Conservation (phyloP, 2,797 vertebrate species). For the Chloroceryle inda region DNA sequence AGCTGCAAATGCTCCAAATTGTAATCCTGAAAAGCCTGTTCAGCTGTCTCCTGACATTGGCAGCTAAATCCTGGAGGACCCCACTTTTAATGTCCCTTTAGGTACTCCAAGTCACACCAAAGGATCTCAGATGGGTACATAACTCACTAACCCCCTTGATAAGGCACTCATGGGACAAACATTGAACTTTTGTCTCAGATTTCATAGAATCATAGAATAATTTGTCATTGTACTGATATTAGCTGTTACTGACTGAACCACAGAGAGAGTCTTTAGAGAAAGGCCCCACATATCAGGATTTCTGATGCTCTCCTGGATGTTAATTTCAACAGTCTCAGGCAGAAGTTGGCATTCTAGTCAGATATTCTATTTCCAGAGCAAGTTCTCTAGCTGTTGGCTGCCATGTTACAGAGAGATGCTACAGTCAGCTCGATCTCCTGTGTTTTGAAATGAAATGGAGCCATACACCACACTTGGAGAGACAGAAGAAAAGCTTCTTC, state of each 20-base stretch:
- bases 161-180: neutral
- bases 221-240: neutral
- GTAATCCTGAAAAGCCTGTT: neutral
- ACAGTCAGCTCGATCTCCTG: neutral
- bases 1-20: neutral
- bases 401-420: neutral
- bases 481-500: neutral
- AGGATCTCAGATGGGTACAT: neutral
- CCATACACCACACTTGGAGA: rapidly evolving
- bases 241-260: neutral
- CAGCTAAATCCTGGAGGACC: neutral
- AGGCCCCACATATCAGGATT: neutral
- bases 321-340: neutral
- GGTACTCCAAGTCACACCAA: rapidly evolving
- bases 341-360: neutral
- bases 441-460: neutral
- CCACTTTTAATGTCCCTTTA: neutral
- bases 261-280: neutral
- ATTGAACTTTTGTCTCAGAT: rapidly evolving
- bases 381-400: neutral
- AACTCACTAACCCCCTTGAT: neutral
- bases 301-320: neutral
- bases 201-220: no score
- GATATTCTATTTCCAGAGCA: neutral
- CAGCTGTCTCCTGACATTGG: neutral